Evolutionary conservation across 2,888 invertebrate genomes (phyloP).

Genomic region (Unio pictorum): DNA sequence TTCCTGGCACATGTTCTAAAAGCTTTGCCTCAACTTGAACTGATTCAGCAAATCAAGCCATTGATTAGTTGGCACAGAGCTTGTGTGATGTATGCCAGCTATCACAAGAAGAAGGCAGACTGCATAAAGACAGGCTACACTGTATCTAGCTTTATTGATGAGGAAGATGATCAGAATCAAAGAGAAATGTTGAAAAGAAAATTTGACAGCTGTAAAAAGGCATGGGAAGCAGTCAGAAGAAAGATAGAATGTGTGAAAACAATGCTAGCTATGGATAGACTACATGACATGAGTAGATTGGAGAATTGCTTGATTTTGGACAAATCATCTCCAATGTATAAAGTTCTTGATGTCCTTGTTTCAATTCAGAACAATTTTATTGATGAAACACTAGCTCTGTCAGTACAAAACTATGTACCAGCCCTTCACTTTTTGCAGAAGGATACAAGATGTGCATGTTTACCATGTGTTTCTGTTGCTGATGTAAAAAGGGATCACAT

Average conservation of each 20-base stretch:
- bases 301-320: slow-evolving; percentile 26
- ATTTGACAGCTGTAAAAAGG: slow-evolving; percentile 4
- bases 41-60: slow-evolving; percentile 21
- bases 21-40: slow-evolving; percentile 5
- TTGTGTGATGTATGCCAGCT: slow-evolving; percentile 25
- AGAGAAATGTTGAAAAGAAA: background rate
- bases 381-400: slow-evolving; percentile 17
- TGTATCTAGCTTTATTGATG: slow-evolving; percentile 17
- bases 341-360: slow-evolving; percentile 20
- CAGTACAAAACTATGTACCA: slow-evolving; percentile 6
- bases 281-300: background rate
- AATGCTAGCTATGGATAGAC: background rate
- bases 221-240: background rate
- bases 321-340: slow-evolving; percentile 14
- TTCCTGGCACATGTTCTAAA: slow-evolving; percentile 18
- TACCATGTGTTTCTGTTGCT: slow-evolving; percentile 13
- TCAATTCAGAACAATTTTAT: slow-evolving; percentile 34
- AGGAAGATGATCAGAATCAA: background rate
- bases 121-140: slow-evolving; percentile 22
- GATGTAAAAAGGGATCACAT: slow-evolving; percentile 17
- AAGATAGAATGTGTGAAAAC: no score
- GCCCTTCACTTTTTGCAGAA: slow-evolving; percentile 18
- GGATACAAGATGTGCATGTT: slow-evolving; percentile 2
- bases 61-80: slow-evolving; percentile 40
- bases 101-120: slow-evolving; percentile 28